Evolutionary conservation across 2,888 invertebrate genomes (phyloP).

Genomic region (Xanthorhoe designata): DNA sequence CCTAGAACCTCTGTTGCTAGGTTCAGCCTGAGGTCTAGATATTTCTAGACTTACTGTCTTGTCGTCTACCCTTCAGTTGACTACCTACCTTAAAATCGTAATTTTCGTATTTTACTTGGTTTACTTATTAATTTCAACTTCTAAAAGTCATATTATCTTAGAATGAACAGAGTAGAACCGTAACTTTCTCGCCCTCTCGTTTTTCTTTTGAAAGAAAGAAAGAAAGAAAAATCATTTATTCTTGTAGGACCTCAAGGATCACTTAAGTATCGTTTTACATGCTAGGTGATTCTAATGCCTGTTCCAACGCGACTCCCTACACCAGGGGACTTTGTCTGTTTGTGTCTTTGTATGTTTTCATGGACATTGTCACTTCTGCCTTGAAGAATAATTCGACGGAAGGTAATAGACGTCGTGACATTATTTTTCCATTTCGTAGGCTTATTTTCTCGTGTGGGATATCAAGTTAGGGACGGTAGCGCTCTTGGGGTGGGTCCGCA

Average conservation of each 20-base stretch:
- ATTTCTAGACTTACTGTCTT: not conserved
- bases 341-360: too few species aligned
- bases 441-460: conserved; percentile 83
- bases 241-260: too few species aligned
- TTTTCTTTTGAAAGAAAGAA: too few species aligned
- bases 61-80: not conserved
- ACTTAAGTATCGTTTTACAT: too few species aligned
- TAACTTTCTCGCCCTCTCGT: not conserved
- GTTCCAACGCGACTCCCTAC: too few species aligned
- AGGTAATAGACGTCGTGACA: conserved; percentile 71
- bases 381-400: conserved; percentile 53
- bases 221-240: too few species aligned
- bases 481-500: conserved; percentile 76
- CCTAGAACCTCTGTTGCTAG: conserved; percentile 61
- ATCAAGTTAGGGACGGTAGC: conserved; percentile 81
- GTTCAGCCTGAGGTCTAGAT: conserved; percentile 42
- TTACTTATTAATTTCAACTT: conserved; percentile 5
- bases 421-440: conserved; percentile 83
- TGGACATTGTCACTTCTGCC: conserved; percentile 35
- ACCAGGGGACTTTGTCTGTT: too few species aligned
- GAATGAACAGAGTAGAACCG: not conserved
- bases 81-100: not conserved
- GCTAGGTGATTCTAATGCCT: too few species aligned
- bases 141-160: not conserved
- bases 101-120: not conserved